Evolutionary conservation across 2,113 vertebrate species (phyloP).

Genomic region (Peromyscus leucopus): DNA sequence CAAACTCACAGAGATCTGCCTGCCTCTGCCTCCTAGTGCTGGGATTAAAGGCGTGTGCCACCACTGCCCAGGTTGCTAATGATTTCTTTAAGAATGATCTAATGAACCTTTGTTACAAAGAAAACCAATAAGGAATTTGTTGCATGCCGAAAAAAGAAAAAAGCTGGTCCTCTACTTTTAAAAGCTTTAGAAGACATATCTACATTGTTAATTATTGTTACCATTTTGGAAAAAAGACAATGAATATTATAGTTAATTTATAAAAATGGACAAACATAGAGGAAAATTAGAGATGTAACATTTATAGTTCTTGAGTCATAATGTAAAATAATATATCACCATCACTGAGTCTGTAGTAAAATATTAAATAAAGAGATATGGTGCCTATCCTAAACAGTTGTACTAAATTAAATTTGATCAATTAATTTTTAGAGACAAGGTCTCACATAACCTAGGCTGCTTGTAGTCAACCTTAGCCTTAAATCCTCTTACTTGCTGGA

Average conservation of each 20-base stretch:
- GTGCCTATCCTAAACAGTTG: background rate
- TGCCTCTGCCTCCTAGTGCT: too few relatives aligned
- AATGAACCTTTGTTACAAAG: slow-evolving; percentile 4
- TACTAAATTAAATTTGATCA: background rate
- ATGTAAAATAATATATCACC: background rate
- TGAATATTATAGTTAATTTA: background rate
- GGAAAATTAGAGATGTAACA: background rate
- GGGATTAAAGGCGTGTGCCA: too few relatives aligned
- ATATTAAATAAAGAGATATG: background rate
- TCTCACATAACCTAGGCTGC: background rate
- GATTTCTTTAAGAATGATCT: background rate
- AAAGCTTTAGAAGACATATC: background rate
- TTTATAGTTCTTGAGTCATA: background rate
- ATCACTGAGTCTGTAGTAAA: background rate
- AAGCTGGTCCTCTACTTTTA: background rate
- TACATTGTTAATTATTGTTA: background rate
- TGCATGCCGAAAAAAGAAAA: background rate
- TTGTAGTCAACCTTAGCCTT: background rate
- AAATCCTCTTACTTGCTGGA: background rate
- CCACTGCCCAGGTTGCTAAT: too few relatives aligned
- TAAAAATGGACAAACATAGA: slow-evolving; percentile 37
- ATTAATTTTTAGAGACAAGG: background rate
- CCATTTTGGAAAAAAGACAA: slow-evolving; percentile 8
- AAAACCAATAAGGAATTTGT: slow-evolving; percentile 10
- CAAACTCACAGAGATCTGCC: too few relatives aligned